phyloP scores from a whole-genome alignment of 2,888 invertebrate species.

The Nephrotoma guestfalica region DNA sequence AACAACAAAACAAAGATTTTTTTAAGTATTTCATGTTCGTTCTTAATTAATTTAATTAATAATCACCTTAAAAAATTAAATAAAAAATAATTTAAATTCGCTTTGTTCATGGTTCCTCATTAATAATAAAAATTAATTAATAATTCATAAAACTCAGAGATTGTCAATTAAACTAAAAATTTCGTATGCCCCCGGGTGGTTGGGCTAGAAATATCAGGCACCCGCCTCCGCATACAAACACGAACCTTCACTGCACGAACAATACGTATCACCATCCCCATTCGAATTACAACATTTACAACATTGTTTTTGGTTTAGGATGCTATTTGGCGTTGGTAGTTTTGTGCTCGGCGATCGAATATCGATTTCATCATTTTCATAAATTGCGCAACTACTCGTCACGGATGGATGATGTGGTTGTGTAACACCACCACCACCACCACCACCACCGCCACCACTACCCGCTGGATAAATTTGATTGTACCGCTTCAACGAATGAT shows the following conservation, averaged over 20 bases:
- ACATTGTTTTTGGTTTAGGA: constrained; percentile 20
- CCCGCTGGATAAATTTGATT: constrained; percentile 13
- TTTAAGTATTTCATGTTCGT: background rate
- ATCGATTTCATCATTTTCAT: constrained; percentile 23
- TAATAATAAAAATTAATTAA: background rate
- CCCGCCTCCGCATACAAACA: constrained; percentile 46
- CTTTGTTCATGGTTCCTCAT: background rate
- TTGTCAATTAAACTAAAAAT: background rate
- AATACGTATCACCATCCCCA: constrained; percentile 40
- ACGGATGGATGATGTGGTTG: constrained; percentile 7
- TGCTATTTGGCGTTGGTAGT: background rate
- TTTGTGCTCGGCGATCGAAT: constrained; percentile 14
- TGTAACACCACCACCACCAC: background rate
- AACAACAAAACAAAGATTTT: background rate
- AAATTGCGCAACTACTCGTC: constrained; percentile 16
- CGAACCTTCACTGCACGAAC: constrained; percentile 48
- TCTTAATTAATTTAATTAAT: background rate
- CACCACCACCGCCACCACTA: background rate
- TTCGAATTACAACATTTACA: constrained; percentile 35
- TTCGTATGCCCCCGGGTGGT: background rate
- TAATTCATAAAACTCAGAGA: background rate
- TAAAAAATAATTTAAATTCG: background rate
- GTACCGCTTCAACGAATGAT: constrained; percentile 22
- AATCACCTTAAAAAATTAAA: background rate
- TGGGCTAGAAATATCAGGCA: background rate